These are phyloP conservation scores for Ictidomys tridecemlineatus DNA, from an alignment of 2,113 vertebrate species.

Conservation along the genomic window DNA sequence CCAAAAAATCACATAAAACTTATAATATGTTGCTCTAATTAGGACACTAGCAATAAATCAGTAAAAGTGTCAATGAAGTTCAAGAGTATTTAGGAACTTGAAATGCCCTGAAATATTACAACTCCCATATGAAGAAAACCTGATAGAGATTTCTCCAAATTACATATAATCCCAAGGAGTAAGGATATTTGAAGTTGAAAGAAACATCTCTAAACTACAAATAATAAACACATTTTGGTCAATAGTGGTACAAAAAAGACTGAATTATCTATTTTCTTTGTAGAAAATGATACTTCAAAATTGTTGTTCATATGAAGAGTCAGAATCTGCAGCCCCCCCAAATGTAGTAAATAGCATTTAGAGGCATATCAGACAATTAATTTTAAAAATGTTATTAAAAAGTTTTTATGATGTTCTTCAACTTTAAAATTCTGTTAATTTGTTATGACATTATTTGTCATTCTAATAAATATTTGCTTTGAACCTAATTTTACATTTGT, in stretches of 20 bases:
- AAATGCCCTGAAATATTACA: constrained; percentile 57
- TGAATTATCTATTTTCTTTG: constrained; percentile 49
- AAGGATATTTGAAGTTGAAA: constrained; percentile 54
- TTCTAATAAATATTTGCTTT: constrained; percentile 64
- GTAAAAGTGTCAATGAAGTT: constrained; percentile 17
- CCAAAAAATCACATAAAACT: constrained; percentile 44
- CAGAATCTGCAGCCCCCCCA: neutral
- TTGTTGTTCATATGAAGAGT: constrained; percentile 19
- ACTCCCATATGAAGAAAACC: constrained; percentile 1
- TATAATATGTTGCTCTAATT: neutral
- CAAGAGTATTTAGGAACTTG: neutral
- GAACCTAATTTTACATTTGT: constrained; percentile 54
- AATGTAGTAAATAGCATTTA: constrained; percentile 35
- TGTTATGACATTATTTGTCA: constrained; percentile 18
- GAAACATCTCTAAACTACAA: constrained; percentile 27
- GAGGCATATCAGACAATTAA: neutral
- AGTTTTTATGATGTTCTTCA: neutral
- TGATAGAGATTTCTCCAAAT: constrained; percentile 38
- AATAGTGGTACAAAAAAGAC: neutral
- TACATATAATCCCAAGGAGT: constrained; percentile 17
- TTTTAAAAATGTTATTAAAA: constrained; percentile 25
- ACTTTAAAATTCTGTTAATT: constrained; percentile 38
- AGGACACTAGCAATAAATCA: constrained; percentile 17
- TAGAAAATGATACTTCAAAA: constrained; percentile 49
- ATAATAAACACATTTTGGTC: constrained; percentile 48